Evolutionary conservation across 2,888 invertebrate species (phyloP).

Genomic region (Eristalis pertinax): DNA sequence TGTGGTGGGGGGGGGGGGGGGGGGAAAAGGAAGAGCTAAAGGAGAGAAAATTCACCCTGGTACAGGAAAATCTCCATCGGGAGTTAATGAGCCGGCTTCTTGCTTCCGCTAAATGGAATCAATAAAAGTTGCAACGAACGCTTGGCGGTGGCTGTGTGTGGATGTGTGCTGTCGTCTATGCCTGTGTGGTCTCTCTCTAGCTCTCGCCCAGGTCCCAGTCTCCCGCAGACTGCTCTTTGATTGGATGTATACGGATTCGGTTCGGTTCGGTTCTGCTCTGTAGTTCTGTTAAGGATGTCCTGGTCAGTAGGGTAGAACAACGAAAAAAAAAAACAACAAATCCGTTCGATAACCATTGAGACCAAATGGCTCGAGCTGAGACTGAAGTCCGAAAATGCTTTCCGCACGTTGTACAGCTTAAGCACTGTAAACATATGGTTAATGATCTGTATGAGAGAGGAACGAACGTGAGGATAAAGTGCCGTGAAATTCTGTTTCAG

Average conservation of each 20-base stretch:
- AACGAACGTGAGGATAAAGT: neutral
- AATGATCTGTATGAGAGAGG: constrained; percentile 34
- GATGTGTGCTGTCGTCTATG: no score
- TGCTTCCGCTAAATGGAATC: constrained; percentile 61
- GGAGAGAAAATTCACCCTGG: constrained; percentile 12
- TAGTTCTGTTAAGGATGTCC: constrained; percentile 33
- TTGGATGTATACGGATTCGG: constrained; percentile 14
- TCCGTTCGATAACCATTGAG: constrained; percentile 41
- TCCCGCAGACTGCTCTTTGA: neutral
- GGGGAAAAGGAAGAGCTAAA: neutral
- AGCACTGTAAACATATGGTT: constrained; percentile 45
- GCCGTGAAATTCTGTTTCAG: constrained; percentile 29
- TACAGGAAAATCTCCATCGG: constrained; percentile 44
- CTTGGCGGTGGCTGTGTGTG: neutral
- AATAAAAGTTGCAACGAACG: constrained; percentile 49
- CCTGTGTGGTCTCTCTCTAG: neutral
- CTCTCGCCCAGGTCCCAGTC: neutral
- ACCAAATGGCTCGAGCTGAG: constrained; percentile 21
- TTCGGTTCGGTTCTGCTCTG: constrained; percentile 1
- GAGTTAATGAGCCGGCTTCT: constrained; percentile 64
- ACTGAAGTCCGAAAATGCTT: constrained; percentile 46
- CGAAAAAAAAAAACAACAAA: constrained; percentile 11
- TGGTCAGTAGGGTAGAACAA: neutral
- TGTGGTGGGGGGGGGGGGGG: neutral
- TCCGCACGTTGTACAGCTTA: constrained; percentile 38